A percentile compares a stretch with the other conserved stretches of the same genome.
These are phyloP conservation scores for Lasius fuliginosus DNA, from an alignment of 2,888 invertebrate species.

Conservation along the genomic window DNA sequence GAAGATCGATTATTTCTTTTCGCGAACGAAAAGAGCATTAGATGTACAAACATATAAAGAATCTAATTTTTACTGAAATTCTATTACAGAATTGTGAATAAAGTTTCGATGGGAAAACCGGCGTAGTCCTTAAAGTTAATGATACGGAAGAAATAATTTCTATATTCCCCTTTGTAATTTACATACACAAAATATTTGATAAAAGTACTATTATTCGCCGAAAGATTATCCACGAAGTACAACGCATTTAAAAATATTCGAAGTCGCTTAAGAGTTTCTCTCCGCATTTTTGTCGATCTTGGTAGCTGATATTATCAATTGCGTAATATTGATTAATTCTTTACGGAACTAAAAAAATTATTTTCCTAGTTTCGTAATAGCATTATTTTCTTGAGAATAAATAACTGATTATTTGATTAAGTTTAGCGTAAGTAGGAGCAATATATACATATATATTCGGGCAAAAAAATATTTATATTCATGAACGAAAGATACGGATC, in stretches of 20 bases:
- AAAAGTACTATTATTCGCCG: background rate
- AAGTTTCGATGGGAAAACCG: constrained; percentile 10
- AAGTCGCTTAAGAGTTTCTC: background rate
- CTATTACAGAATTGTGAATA: background rate
- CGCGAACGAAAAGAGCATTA: background rate
- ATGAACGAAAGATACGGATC: constrained; percentile 38
- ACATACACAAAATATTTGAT: background rate
- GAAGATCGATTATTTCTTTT: constrained; percentile 15
- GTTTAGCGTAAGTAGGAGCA: constrained; percentile 4
- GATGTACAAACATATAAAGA: constrained; percentile 30
- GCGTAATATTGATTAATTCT: background rate
- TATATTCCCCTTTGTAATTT: background rate
- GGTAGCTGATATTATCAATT: background rate
- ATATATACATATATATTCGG: background rate
- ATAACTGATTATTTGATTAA: background rate
- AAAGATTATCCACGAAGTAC: background rate
- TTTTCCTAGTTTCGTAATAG: no score
- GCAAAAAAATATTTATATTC: constrained; percentile 31
- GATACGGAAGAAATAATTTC: background rate
- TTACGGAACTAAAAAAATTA: background rate
- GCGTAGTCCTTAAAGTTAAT: background rate
- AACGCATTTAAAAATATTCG: background rate
- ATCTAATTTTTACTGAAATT: background rate
- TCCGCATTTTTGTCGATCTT: background rate
- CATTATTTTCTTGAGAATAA: background rate